Evolutionary conservation across 2,797 vertebrate species (phyloP), one percentile per base, ranked within the genome.

Genomic region (Onychomys torridus): DNA sequence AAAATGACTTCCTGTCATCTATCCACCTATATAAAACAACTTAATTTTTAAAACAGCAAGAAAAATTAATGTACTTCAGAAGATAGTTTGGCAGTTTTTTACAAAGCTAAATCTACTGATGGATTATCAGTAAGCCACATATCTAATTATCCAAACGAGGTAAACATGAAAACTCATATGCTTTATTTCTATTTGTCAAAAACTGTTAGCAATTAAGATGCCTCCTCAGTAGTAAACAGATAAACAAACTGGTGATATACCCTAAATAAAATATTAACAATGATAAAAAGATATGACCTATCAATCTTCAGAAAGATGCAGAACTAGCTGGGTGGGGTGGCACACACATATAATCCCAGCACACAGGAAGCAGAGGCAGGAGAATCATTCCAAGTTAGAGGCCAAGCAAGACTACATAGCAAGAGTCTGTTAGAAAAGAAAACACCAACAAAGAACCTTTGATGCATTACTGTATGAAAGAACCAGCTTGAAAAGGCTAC

Each of bases 141-240:
- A 86, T 83, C 46, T 84, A 91, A 21, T 37, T 76, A 93, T 23
- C 23, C n/a, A 75, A 93, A 89, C 37, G 37, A 93, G 55, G 1
- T 71, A 65, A 55, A 95, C 65, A 93, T 25, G 77, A 91, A 93
- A 73, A 61, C 55, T 61, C 85, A 43, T 43, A 94, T 7, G 43
- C 61, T 93, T 95, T 86, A 34, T 92, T 94, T 87, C 32, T 73
- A 96, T 63, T 13, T 90, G 32, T 63, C 40, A 29, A 46, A 96
- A 84, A 73, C 8, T 40, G 0, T 46, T 79, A 83, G 82, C 49
- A 93, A 71, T 11, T 69, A 25, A 90, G 59, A 89, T 65, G 21
- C 81, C 67, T 75, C 78, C 55, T 89, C 2, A 90, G n/a, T 46
- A 52, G n/a, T 65, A 94, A 67, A 34, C 40, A 81, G 59, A 65